Base-by-base conservation (phyloP, 2,888 invertebrate species). In the Macrosiphum euphorbiae region DNA sequence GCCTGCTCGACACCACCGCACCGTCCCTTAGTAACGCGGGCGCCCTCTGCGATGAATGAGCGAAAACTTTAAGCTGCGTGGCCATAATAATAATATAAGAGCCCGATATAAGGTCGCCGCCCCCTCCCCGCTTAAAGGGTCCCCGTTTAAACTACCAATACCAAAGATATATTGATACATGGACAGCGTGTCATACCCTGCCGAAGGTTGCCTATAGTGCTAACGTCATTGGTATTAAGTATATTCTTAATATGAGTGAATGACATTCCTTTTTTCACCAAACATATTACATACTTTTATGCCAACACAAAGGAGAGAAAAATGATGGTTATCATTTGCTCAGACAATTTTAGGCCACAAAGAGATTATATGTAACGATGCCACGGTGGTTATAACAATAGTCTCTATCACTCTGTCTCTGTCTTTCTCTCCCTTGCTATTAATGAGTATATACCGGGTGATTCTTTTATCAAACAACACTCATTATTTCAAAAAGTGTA, bases 1-100 rank as follows among this genome's bases (percentile, higher is more conserved):
- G 88, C 78, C 88, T 28, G 67, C 41, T 88, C 91, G 61, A 61
- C 67, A 87, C 52, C 50, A 20, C 35, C 87, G 26, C 55, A 47
- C 87, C 47, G 61, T 67, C 86, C 55, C 85, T 58, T 58, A 47
- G 3, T 28, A 24, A 47, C 20, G 24, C 41, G 52, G 67, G 87
- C 50, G 88, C 92, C 3, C 67, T 92, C 78, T 78, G 88, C 78
- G 41, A 28, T 35, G 28, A 28, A n/a, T 41, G 35, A 44, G 24
- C 28, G 11, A 41, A 86, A 67, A 88, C 52, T 50, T 26, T 87
- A 87, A 87, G 44, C 28, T 50, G 50, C 47, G 16, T 87, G 86
- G 35, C 20, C 16, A 67, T 67, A 20, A 35, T 35, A 20, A 35
- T 35, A 78, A 8, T 78, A 78, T 35, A 20, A 20, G 35, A 78